These are phyloP conservation scores for Polietes domitor DNA, from an alignment of 2,888 invertebrate species.

Conservation along the genomic window DNA sequence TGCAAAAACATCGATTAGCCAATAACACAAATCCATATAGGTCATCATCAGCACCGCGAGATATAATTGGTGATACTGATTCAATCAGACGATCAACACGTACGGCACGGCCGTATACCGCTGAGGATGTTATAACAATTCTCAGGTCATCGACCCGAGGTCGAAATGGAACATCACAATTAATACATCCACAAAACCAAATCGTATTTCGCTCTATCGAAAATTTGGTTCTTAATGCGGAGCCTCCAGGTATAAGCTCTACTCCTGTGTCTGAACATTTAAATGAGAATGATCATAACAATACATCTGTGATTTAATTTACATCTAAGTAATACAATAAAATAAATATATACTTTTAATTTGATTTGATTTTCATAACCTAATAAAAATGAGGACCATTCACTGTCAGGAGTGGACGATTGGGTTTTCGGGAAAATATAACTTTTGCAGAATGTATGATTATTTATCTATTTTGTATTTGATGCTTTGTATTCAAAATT, in stretches of 20 bases:
- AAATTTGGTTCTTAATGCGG: conserved; percentile 78
- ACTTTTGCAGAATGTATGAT: no score
- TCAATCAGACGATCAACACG: conserved; percentile 57
- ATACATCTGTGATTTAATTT: conserved; percentile 79
- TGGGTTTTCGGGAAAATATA: no score
- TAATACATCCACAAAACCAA: conserved; percentile 59
- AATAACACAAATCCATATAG: conserved; percentile 34
- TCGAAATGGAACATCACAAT: conserved; percentile 59
- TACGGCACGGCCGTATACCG: conserved; percentile 73
- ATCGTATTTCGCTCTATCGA: conserved; percentile 76
- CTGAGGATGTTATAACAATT: conserved; percentile 78
- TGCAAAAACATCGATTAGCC: conserved; percentile 59
- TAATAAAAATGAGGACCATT: no score
- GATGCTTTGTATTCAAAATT: no score
- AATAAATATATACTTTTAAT: conserved; percentile 11
- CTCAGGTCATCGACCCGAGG: conserved; percentile 75
- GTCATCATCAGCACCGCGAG: conserved; percentile 35
- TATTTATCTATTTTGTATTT: no score
- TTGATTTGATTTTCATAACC: background rate
- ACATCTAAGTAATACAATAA: conserved; percentile 45
- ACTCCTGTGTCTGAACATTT: conserved; percentile 70
- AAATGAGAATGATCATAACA: conserved; percentile 69
- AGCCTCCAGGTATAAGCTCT: conserved; percentile 77
- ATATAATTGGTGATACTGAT: conserved; percentile 38
- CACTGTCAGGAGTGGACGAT: no score